Percentiles rank a stretch among this genome's conserved stretches.
Conservation (phyloP, 2,113 vertebrate genomes). For the Cairina moschata region DNA sequence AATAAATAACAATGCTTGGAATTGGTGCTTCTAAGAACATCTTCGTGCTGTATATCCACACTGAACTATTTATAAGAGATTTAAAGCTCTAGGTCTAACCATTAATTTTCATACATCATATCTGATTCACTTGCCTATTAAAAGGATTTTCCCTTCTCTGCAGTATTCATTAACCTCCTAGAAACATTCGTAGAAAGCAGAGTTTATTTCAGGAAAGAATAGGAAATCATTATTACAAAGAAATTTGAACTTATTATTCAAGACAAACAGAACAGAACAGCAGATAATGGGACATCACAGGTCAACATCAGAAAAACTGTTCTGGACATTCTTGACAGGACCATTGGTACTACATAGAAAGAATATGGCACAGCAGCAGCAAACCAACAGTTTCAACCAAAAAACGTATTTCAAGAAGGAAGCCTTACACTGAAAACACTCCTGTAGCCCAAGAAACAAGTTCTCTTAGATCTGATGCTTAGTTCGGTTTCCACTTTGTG, state of each 20-base stretch:
- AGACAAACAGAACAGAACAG: neutral
- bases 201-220: constrained; percentile 4
- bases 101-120: neutral
- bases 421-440: neutral
- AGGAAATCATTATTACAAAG: neutral
- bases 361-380: neutral
- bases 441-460: neutral
- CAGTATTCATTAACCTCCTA: neutral
- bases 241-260: neutral
- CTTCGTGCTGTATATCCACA: neutral
- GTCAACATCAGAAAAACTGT: neutral
- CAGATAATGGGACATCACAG: neutral
- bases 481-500: neutral
- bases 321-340: neutral
- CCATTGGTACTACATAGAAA: neutral
- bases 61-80: neutral
- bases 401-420: fast-evolving
- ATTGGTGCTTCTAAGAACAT: neutral
- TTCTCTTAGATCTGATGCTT: fast-evolving
- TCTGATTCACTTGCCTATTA: neutral
- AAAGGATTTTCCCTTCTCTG: neutral
- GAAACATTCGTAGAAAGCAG: neutral
- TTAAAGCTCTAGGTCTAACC: neutral
- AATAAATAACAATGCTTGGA: neutral
- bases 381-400: neutral